These are phyloP conservation scores for Gymnoscopelus braueri DNA, from an alignment of 2,797 vertebrate genomes.

Conservation along the genomic window DNA sequence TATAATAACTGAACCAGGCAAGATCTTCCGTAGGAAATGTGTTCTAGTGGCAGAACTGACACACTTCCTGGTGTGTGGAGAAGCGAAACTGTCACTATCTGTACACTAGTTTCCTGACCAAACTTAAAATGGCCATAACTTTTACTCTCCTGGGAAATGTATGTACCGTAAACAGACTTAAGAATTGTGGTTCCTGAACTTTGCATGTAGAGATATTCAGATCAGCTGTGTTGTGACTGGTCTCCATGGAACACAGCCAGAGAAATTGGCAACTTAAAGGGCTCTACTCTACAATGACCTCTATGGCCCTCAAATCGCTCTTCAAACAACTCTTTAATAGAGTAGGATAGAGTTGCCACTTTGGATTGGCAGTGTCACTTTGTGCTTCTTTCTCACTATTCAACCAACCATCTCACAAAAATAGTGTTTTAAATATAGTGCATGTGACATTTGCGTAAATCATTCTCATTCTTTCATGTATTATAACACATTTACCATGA, in stretches of 20 bases:
- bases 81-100: too few species aligned
- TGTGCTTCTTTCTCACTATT: constrained; percentile 13
- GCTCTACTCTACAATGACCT: not conserved
- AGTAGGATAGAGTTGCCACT: not conserved
- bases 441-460: constrained; percentile 37
- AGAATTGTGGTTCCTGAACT: not conserved
- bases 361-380: not conserved
- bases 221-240: constrained; percentile 12
- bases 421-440: constrained; percentile 6
- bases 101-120: too few species aligned
- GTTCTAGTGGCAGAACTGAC: too few species aligned
- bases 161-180: too few species aligned
- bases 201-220: not conserved
- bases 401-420: constrained; percentile 5
- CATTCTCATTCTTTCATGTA: not conserved
- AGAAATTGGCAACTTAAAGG: not conserved
- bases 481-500: not conserved
- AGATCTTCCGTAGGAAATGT: too few species aligned
- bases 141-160: too few species aligned
- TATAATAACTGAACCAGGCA: too few species aligned
- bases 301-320: not conserved
- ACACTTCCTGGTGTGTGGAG: too few species aligned
- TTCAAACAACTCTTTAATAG: not conserved
- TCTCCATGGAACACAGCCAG: constrained; percentile 1
- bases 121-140: too few species aligned